Percentiles rank a stretch among this genome's conserved stretches.
Evolutionary conservation across 2,888 invertebrate species (phyloP).

Genomic region (Agrilus cyanescens): DNA sequence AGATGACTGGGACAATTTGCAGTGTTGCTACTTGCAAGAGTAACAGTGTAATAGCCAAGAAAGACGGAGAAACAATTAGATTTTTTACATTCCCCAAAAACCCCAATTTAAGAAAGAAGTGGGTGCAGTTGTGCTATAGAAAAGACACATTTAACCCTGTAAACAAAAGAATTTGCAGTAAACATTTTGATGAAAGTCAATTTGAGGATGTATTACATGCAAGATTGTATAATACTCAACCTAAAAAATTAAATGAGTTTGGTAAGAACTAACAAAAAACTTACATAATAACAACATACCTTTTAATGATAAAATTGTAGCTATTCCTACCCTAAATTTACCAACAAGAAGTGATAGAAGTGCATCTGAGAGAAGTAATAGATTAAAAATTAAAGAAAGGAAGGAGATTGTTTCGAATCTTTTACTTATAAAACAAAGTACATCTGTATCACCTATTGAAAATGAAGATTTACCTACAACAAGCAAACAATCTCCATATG

Average conservation of each 20-base stretch:
- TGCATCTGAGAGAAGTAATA: too few species aligned
- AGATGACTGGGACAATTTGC: slow-evolving; percentile 1
- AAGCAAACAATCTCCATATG: too few species aligned
- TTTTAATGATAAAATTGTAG: too few species aligned
- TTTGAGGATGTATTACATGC: slow-evolving; percentile 8
- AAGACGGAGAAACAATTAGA: background rate
- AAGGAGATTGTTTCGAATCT: too few species aligned
- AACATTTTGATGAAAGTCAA: slow-evolving; percentile 5
- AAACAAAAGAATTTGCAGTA: slow-evolving; percentile 8
- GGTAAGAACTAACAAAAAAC: too few species aligned
- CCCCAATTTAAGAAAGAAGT: slow-evolving; percentile 2
- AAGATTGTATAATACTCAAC: background rate
- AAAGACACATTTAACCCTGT: slow-evolving; percentile 6
- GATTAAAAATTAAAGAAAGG: too few species aligned
- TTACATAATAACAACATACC: too few species aligned
- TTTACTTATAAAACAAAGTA: too few species aligned
- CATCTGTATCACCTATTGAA: too few species aligned
- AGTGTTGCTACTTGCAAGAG: slow-evolving; percentile 1
- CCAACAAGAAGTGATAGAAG: too few species aligned
- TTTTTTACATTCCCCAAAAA: slow-evolving; percentile 5
- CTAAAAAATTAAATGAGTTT: slow-evolving; percentile 2
- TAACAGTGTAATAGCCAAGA: background rate
- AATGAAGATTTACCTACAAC: too few species aligned
- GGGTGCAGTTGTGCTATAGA: slow-evolving; percentile 6
- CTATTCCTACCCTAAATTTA: too few species aligned